Evolutionary conservation across 2,113 vertebrate species (phyloP), one percentile per base, ranked within the genome.

Genomic region (Pteronura brasiliensis): DNA sequence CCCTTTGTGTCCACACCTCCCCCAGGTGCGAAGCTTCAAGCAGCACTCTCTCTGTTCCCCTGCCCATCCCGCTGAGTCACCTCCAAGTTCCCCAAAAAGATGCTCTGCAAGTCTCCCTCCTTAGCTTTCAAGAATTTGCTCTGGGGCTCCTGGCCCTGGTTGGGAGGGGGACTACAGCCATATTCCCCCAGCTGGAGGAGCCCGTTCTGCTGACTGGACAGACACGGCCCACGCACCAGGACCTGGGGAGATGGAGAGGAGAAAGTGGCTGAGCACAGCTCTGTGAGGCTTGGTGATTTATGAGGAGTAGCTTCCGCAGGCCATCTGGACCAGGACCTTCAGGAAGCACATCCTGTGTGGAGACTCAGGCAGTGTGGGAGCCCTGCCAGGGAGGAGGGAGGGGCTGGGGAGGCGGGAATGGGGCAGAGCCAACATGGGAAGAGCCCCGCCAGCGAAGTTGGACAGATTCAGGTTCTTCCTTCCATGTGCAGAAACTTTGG

Each of bases 251-350:
- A 97, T n/a, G 29, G 97, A 96, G 95, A 98, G 90, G 95, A 97
- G 93, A 97, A 97, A 97, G 97, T 97, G 98, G 97, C 98, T 98
- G 97, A 98, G 97, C 96, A 29, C 96, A 97, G 97, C 98, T 97
- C 76, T 59, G 89, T 0, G 52, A 95, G 96, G 94, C 96, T 87
- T 92, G 84, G 98, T 98, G 97, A 98, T 98, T 98, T 98, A 98
- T 97, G 98, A 98, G 96, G 94, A 97, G 97, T 95, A 93, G 97
- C 96, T 98, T 97, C 96, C 47, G 80, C 4, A 15, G 96, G 96
- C 98, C 98, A 98, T 98, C 98, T 98, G 98, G 97, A 98, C 97
- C 97, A 96, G 93, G 95, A 97, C 69, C 97, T 90, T 97, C 97
- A 98, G 97, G 96, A 98, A 98, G 92, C 94, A 92, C 97, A 96